These are phyloP conservation scores for Solenopsis fugax DNA, from an alignment of 1,140 invertebrate species.

Conservation along the genomic window DNA sequence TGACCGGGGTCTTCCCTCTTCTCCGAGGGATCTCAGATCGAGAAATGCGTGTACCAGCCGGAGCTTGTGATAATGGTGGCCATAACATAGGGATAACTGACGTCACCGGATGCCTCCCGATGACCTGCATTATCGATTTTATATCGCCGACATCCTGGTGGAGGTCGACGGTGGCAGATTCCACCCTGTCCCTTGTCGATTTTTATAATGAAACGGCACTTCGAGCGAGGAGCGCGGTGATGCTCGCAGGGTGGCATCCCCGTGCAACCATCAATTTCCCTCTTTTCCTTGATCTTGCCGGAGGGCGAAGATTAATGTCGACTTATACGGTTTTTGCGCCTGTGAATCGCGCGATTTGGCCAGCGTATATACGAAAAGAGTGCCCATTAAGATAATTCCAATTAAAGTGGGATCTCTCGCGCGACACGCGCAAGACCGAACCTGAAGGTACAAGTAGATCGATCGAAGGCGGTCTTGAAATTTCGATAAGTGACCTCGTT, in stretches of 20 bases:
- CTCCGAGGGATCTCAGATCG: constrained; percentile 24
- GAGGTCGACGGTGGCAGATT: constrained; percentile 55
- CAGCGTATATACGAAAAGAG: neutral
- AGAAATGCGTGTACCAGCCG: constrained; percentile 54
- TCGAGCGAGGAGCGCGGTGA: constrained; percentile 13
- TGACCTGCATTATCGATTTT: constrained; percentile 71
- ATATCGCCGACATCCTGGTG: constrained; percentile 52
- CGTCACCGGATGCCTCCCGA: constrained; percentile 64
- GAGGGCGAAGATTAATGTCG: constrained; percentile 72
- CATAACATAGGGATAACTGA: constrained; percentile 71
- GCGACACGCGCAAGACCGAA: neutral
- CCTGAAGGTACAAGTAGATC: constrained; percentile 12
- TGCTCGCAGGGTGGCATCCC: constrained; percentile 48
- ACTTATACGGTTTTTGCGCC: constrained; percentile 64
- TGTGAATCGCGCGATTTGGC: constrained; percentile 15
- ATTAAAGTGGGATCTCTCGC: constrained; percentile 63
- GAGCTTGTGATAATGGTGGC: constrained; percentile 45
- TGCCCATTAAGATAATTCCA: constrained; percentile 51
- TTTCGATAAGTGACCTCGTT: constrained; percentile 36
- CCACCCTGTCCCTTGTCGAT: constrained; percentile 62
- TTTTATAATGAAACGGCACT: constrained; percentile 77
- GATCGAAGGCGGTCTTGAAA: constrained; percentile 11
- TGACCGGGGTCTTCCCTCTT: constrained; percentile 47
- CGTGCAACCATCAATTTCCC: constrained; percentile 71
- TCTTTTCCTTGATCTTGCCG: constrained; percentile 68